These are phyloP conservation scores for Malurus alboscapulatus DNA, from an alignment of 2,113 vertebrate genomes.

Conservation along the genomic window DNA sequence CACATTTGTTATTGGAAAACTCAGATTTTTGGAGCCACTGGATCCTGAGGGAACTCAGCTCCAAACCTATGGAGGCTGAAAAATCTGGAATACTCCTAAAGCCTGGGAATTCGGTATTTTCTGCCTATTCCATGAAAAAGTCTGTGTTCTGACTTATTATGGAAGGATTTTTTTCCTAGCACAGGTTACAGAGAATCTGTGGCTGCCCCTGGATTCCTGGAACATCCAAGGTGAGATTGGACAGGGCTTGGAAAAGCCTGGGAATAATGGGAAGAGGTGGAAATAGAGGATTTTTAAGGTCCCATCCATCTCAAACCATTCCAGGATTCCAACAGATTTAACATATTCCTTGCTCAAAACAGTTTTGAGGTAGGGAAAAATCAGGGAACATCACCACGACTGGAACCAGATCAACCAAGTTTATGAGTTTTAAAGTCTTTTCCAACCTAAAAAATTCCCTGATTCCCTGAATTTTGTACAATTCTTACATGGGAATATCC, in stretches of 20 bases:
- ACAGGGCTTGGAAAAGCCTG: background rate
- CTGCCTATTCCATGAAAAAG: background rate
- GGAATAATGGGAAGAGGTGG: background rate
- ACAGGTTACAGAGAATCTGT: background rate
- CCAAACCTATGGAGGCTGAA: background rate
- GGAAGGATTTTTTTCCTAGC: background rate
- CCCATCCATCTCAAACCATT: background rate
- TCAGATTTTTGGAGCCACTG: background rate
- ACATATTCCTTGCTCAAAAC: background rate
- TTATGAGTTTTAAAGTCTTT: background rate
- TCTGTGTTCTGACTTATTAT: fast-evolving
- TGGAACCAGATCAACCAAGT: background rate
- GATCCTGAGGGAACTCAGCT: background rate
- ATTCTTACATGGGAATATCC: background rate
- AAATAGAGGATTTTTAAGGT: background rate
- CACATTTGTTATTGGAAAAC: background rate
- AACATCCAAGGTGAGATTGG: background rate
- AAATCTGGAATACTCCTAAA: background rate
- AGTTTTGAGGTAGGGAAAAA: too few relatives aligned
- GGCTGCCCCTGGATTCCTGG: background rate
- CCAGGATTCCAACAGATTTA: background rate
- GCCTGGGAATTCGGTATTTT: background rate
- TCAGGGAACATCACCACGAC: background rate
- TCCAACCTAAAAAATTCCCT: background rate
- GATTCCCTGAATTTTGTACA: background rate